These are phyloP conservation scores for Montipora capricornis DNA, from an alignment of 64 coral and sea anemone genomes.

Conservation along the genomic window DNA sequence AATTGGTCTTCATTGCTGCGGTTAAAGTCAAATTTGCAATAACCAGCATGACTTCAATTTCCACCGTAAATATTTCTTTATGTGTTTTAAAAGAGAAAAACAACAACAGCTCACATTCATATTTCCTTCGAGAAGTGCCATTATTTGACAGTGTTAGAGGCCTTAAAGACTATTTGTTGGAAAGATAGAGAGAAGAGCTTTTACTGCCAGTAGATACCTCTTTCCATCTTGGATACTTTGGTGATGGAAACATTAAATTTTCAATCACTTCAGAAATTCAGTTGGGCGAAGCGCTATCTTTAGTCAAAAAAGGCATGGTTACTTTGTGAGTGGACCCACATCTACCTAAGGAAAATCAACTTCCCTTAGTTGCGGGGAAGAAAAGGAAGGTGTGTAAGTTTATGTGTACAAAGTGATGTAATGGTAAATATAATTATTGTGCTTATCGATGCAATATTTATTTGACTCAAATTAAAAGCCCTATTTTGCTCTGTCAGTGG, in stretches of 20 bases:
- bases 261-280: no score
- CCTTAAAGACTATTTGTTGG: not conserved
- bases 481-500: not conserved
- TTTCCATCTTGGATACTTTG: not conserved
- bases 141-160: slow-evolving; percentile 4
- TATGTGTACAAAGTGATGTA: not conserved
- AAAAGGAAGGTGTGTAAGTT: no score
- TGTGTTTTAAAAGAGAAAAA: slow-evolving; percentile 43
- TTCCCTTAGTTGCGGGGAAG: no score
- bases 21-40: not conserved
- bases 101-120: slow-evolving; percentile 8
- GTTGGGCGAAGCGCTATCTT: no score
- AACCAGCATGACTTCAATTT: not conserved
- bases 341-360: no score
- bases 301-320: no score
- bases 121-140: not conserved
- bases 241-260: no score
- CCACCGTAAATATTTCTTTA: slow-evolving; percentile 38
- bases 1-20: not conserved
- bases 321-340: no score
- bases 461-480: not conserved
- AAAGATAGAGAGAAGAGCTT: not conserved
- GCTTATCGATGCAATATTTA: not conserved
- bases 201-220: not conserved
- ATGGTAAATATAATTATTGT: not conserved